Conservation (phyloP, 2,797 vertebrate genomes). For the Discoglossus pictus region DNA sequence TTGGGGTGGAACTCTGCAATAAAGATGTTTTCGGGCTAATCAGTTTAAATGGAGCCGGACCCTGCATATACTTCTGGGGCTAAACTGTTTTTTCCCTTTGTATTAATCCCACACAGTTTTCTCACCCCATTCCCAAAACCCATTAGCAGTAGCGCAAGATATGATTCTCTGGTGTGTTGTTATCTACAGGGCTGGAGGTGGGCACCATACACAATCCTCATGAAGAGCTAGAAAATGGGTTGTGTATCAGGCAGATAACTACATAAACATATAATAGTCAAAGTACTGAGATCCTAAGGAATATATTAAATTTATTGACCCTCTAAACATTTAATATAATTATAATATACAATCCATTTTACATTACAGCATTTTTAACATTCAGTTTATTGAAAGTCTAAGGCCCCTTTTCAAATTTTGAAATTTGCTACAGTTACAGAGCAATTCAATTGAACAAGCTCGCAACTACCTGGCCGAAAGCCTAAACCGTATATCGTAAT, state of each 20-base stretch:
- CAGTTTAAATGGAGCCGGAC: conserved; percentile 9
- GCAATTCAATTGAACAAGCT: no score
- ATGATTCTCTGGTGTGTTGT: not conserved
- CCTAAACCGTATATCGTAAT: no score
- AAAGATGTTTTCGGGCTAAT: conserved; percentile 15
- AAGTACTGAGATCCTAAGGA: no score
- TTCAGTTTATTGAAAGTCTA: no score
- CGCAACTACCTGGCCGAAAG: no score
- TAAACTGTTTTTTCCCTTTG: conserved; percentile 8
- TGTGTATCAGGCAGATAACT: not conserved
- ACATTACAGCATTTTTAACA: no score
- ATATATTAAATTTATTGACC: no score
- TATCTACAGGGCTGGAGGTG: not conserved
- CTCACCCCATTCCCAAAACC: conserved; percentile 20
- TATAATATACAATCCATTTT: no score
- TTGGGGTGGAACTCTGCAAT: conserved; percentile 6
- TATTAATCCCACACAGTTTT: conserved; percentile 33
- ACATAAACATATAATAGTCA: no score
- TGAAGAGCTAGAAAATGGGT: not conserved
- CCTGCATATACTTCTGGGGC: not conserved
- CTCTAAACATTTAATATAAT: no score
- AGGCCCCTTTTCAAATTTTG: no score
- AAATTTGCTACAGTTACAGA: no score
- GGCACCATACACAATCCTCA: not conserved
- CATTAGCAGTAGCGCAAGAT: conserved; percentile 20